Evolutionary conservation across 92 coral and sea anemone species (phyloP).

Genomic region (Bergia puertoricense): DNA sequence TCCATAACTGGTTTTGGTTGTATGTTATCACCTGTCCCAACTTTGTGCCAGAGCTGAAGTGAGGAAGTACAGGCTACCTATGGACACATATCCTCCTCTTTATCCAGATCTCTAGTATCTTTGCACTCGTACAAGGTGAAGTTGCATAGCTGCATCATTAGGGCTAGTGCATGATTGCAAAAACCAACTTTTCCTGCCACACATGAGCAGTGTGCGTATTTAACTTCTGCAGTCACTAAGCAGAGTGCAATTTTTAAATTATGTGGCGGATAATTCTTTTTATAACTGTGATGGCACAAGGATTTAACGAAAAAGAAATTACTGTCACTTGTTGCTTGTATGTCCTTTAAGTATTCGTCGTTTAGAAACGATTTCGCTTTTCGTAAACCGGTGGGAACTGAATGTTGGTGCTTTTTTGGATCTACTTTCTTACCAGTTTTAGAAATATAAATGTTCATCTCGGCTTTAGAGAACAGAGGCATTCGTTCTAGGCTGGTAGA

Average conservation of each 20-base stretch:
- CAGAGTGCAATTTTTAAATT: constrained; percentile 19
- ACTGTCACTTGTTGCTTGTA: neutral
- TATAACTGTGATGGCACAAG: constrained; percentile 36
- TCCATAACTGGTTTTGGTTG: constrained; percentile 28
- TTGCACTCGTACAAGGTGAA: constrained; percentile 1
- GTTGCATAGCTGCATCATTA: constrained; percentile 24
- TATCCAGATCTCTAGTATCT: neutral
- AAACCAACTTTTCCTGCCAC: constrained; percentile 20
- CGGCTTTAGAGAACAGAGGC: constrained; percentile 17
- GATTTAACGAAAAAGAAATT: constrained; percentile 4
- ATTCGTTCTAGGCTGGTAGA: neutral
- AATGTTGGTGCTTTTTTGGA: neutral
- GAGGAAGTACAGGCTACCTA: constrained; percentile 11
- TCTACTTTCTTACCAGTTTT: constrained; percentile 1
- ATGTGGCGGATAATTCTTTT: constrained; percentile 45
- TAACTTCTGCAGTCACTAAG: constrained; percentile 22
- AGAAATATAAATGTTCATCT: constrained; percentile 24
- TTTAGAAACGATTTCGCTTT: constrained; percentile 35
- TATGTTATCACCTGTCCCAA: constrained; percentile 1
- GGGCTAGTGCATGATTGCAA: constrained; percentile 31
- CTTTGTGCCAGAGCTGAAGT: constrained; percentile 24
- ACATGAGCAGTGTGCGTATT: neutral
- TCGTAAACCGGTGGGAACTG: constrained; percentile 34
- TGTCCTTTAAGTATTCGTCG: constrained; percentile 38
- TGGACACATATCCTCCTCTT: neutral